phyloP scores from a whole-genome alignment of 2,797 vertebrate genomes.

The Spinus olivaceus region DNA sequence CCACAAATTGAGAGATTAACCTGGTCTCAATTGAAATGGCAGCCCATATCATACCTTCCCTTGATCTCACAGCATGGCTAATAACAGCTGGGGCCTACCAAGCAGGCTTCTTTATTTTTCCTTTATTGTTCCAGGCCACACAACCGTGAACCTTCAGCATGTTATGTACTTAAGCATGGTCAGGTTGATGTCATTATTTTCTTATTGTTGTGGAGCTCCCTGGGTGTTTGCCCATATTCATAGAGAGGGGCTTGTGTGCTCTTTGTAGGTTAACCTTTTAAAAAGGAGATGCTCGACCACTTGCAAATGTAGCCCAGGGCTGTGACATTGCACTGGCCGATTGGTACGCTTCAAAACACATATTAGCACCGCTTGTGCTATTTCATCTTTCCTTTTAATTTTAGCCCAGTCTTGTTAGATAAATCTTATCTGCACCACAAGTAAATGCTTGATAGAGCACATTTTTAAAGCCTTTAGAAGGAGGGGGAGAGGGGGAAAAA shows the following conservation, averaged over 20 bases:
- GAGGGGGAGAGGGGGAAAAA: neutral
- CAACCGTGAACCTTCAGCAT: conserved; percentile 90
- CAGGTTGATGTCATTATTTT: conserved; percentile 92
- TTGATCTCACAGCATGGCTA: conserved; percentile 85
- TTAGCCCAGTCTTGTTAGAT: conserved; percentile 72
- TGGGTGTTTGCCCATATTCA: conserved; percentile 87
- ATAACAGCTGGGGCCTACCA: conserved; percentile 84
- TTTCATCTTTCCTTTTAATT: conserved; percentile 75
- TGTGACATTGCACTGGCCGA: conserved; percentile 74
- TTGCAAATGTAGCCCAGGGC: conserved; percentile 84
- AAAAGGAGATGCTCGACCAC: conserved; percentile 85
- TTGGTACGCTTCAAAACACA: conserved; percentile 79
- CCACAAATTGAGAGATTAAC: conserved; percentile 86
- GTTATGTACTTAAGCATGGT: conserved; percentile 90
- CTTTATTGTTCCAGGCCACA: conserved; percentile 87
- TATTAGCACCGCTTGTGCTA: conserved; percentile 72
- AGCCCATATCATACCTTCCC: conserved; percentile 81
- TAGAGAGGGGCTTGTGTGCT: conserved; percentile 79
- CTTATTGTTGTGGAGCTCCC: conserved; percentile 87
- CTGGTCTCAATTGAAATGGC: conserved; percentile 87
- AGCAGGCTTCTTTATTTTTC: conserved; percentile 79
- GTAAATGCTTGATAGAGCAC: conserved; percentile 63
- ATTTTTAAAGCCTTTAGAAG: conserved; percentile 61
- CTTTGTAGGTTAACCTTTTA: conserved; percentile 88
- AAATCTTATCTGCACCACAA: conserved; percentile 68